Percentiles rank a stretch among this genome's conserved stretches.
Evolutionary conservation across 2,797 vertebrate species (phyloP).

Genomic region (Ibycter americanus): DNA sequence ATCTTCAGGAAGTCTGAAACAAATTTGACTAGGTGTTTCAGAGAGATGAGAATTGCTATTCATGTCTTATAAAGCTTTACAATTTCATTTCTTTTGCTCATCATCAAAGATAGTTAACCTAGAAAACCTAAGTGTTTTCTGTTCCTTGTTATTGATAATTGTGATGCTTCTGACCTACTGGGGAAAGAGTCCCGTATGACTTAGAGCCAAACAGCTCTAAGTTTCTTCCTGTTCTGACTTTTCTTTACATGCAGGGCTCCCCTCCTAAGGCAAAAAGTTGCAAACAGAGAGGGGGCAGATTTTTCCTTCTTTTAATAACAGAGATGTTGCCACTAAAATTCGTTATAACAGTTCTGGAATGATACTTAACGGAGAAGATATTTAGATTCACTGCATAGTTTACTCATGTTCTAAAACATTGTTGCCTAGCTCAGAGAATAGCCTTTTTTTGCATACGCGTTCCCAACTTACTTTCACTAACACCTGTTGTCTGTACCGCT

Average conservation of each 20-base stretch:
- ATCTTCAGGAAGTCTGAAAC: slow-evolving; percentile 26
- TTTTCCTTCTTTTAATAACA: background rate
- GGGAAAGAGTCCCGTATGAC: background rate
- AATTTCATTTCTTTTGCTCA: background rate
- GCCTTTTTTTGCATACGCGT: background rate
- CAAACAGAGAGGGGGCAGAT: background rate
- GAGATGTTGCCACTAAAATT: background rate
- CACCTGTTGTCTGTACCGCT: background rate
- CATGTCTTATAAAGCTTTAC: background rate
- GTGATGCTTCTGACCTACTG: background rate
- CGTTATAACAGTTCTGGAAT: background rate
- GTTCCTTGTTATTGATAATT: background rate
- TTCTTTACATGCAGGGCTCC: background rate
- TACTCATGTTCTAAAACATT: background rate
- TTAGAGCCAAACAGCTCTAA: background rate
- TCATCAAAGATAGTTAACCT: background rate
- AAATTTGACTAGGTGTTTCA: slow-evolving; percentile 8
- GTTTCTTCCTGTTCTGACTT: background rate
- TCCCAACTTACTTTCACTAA: background rate
- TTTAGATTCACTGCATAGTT: background rate
- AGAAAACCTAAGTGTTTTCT: background rate
- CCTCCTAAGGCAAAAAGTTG: background rate
- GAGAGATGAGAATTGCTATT: background rate
- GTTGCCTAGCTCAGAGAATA: background rate
- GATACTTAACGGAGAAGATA: background rate